Evolutionary conservation across 1,140 invertebrate species (phyloP).

Genomic region (Trichonephila clavipes): DNA sequence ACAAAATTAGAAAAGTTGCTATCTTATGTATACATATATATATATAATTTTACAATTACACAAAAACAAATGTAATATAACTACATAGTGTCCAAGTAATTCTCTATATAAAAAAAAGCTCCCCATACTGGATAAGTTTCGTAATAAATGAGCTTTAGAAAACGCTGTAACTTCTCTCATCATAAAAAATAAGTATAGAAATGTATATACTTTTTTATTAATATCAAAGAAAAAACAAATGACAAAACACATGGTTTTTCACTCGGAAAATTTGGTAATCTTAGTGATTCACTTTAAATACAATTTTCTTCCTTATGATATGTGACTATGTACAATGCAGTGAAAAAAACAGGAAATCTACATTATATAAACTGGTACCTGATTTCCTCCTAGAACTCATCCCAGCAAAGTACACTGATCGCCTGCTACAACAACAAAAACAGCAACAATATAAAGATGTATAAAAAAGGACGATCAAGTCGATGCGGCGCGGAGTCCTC

Average conservation of each 20-base stretch:
- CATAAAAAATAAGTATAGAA: slow-evolving; percentile 76
- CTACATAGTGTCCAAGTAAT: not conserved
- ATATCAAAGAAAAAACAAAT: slow-evolving; percentile 74
- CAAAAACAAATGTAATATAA: not conserved
- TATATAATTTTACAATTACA: not conserved
- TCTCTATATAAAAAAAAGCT: slow-evolving; percentile 38
- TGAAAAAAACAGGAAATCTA: slow-evolving; percentile 63
- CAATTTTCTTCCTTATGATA: slow-evolving; percentile 61
- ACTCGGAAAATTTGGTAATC: slow-evolving; percentile 73
- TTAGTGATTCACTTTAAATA: slow-evolving; percentile 60
- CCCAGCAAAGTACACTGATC: slow-evolving; percentile 44
- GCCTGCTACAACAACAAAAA: slow-evolving; percentile 65
- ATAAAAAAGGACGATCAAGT: slow-evolving; percentile 63
- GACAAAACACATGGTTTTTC: slow-evolving; percentile 65
- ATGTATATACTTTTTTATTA: slow-evolving; percentile 68
- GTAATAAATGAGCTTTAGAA: slow-evolving; percentile 69
- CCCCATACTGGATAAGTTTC: slow-evolving; percentile 56
- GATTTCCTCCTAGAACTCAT: slow-evolving; percentile 61
- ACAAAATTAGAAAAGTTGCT: too few species aligned
- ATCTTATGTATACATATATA: too few species aligned
- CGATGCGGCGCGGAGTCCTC: slow-evolving; percentile 30
- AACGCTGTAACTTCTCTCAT: slow-evolving; percentile 68
- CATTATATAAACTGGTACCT: slow-evolving; percentile 67
- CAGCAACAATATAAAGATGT: slow-evolving; percentile 69
- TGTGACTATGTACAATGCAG: slow-evolving; percentile 76